Conservation (phyloP, 2,797 vertebrate species). For the Chloroceryle inda region DNA sequence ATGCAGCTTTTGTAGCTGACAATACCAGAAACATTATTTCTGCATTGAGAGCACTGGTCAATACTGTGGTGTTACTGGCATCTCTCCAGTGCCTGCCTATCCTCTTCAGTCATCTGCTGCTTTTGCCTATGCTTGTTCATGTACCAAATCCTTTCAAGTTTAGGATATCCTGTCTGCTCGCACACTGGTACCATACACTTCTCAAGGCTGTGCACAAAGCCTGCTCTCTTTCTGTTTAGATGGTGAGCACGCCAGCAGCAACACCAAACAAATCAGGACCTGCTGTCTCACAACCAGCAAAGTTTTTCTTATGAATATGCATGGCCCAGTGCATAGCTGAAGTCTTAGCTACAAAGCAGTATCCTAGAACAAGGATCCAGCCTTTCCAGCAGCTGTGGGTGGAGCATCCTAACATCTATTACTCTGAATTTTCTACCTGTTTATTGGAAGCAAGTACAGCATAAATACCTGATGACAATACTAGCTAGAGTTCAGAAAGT, state of each 20-base stretch:
- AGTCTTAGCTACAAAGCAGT: neutral
- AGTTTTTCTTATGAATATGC: neutral
- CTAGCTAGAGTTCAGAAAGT: neutral
- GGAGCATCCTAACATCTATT: neutral
- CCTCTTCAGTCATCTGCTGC: neutral
- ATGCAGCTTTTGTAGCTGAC: neutral
- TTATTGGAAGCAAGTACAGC: neutral
- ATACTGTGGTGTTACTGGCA: fast-evolving
- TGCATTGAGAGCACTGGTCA: neutral
- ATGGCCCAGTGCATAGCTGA: neutral
- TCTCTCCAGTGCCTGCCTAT: neutral
- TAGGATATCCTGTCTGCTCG: neutral
- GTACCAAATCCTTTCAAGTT: neutral
- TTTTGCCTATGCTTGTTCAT: neutral
- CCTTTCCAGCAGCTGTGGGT: neutral
- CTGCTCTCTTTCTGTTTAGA: neutral
- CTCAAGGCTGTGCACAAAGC: neutral
- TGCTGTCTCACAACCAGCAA: neutral
- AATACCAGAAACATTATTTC: neutral
- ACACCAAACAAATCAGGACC: neutral
- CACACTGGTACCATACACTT: neutral
- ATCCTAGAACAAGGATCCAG: neutral
- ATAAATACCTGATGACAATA: neutral
- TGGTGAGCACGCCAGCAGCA: neutral
- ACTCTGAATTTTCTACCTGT: neutral